These are phyloP conservation scores for Rugalucina vietnamica DNA, from an alignment of 2,888 invertebrate genomes.

Conservation along the genomic window DNA sequence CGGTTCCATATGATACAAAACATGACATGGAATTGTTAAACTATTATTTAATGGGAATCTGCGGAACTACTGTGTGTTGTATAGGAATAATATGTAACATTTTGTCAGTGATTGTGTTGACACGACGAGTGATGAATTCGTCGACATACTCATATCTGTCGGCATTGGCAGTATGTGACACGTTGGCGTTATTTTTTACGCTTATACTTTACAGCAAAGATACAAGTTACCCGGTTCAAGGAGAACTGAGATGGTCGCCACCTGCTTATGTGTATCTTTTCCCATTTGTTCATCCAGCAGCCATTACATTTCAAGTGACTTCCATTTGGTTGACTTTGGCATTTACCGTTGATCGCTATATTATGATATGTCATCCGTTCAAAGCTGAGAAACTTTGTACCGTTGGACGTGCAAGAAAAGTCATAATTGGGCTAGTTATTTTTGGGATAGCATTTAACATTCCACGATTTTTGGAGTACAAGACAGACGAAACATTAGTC, in stretches of 20 bases:
- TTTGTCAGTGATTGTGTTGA: slow-evolving; percentile 81
- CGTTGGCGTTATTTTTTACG: slow-evolving; percentile 79
- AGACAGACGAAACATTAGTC: slow-evolving; percentile 60
- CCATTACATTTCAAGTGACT: slow-evolving; percentile 82
- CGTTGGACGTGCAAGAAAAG: slow-evolving; percentile 76
- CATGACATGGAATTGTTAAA: slow-evolving; percentile 69
- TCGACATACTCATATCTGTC: slow-evolving; percentile 83
- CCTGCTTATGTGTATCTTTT: slow-evolving; percentile 77
- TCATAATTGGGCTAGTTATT: slow-evolving; percentile 74
- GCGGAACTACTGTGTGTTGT: slow-evolving; percentile 79
- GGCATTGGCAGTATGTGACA: slow-evolving; percentile 82
- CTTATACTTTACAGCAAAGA: slow-evolving; percentile 77
- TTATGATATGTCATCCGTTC: slow-evolving; percentile 84
- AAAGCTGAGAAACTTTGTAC: slow-evolving; percentile 81
- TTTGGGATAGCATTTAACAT: slow-evolving; percentile 80
- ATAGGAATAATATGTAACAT: slow-evolving; percentile 82
- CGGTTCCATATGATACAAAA: slow-evolving; percentile 15
- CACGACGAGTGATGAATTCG: slow-evolving; percentile 78
- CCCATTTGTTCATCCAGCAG: slow-evolving; percentile 80
- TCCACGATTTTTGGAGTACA: slow-evolving; percentile 82
- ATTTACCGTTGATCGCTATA: slow-evolving; percentile 83
- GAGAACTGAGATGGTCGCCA: slow-evolving; percentile 61
- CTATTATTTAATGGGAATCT: slow-evolving; percentile 82
- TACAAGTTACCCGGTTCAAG: slow-evolving; percentile 66
- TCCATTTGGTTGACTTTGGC: slow-evolving; percentile 83